These are phyloP conservation scores for Drosophila vallismaia DNA, from an alignment of 2,888 invertebrate genomes.

Conservation along the genomic window DNA sequence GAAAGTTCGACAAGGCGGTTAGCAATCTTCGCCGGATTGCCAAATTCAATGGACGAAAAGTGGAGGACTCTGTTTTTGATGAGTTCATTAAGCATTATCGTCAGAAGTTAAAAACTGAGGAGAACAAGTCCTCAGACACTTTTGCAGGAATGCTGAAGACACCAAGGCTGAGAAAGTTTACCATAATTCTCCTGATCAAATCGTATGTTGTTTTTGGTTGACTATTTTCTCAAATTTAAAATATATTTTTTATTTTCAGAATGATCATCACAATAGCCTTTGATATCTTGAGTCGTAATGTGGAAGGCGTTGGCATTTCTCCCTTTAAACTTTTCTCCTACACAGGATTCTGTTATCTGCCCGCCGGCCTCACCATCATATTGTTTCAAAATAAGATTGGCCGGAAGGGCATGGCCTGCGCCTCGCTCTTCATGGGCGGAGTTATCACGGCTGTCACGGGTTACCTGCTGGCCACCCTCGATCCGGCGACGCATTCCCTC, in stretches of 20 bases:
- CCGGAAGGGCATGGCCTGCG: conserved; percentile 85
- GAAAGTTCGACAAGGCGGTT: conserved; percentile 84
- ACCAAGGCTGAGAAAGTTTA: conserved; percentile 85
- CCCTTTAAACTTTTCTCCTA: conserved; percentile 85
- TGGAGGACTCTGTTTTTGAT: conserved; percentile 83
- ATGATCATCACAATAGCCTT: conserved; percentile 86
- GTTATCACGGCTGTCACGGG: conserved; percentile 85
- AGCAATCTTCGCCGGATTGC: conserved; percentile 85
- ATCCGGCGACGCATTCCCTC: conserved; percentile 76
- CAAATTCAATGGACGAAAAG: conserved; percentile 84
- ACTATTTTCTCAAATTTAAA: too few relatives aligned
- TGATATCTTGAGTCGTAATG: conserved; percentile 86
- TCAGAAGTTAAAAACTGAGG: conserved; percentile 54
- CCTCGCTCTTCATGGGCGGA: conserved; percentile 85
- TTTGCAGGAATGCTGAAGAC: conserved; percentile 85
- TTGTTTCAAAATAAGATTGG: conserved; percentile 82
- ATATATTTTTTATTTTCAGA: conserved; percentile 70
- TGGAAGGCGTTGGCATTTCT: conserved; percentile 85
- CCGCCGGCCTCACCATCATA: conserved; percentile 84
- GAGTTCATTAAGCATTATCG: conserved; percentile 82
- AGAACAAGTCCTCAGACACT: conserved; percentile 67
- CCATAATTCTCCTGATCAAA: conserved; percentile 85
- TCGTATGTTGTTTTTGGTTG: conserved; percentile 84
- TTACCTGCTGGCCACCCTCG: conserved; percentile 81
- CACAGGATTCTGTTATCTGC: conserved; percentile 85